These are phyloP conservation scores for Denticeps clupeoides DNA, from an alignment of 2,797 vertebrate species.

Conservation along the genomic window DNA sequence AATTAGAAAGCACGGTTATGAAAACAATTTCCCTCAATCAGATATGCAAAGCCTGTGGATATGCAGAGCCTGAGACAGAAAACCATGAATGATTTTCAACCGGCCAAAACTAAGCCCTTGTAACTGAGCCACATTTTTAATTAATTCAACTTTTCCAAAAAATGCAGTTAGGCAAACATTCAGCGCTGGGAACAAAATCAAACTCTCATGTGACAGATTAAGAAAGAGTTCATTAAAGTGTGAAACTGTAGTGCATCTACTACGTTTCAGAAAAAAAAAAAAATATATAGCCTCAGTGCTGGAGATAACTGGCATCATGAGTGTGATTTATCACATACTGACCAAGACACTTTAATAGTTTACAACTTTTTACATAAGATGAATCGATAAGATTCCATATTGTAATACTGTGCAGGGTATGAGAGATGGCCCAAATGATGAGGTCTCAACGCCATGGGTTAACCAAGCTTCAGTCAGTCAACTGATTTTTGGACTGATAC, in stretches of 20 bases:
- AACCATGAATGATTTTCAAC: conserved; percentile 6
- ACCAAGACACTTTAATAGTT: too few relatives aligned
- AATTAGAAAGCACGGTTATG: not conserved
- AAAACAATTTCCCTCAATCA: conserved; percentile 16
- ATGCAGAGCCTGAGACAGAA: conserved; percentile 14
- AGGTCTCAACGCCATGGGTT: too few relatives aligned
- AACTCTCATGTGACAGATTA: conserved; percentile 34
- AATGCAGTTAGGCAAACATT: conserved; percentile 13
- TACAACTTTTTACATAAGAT: too few relatives aligned
- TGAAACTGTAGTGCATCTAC: conserved; percentile 12
- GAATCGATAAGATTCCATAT: too few relatives aligned
- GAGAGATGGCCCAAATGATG: too few relatives aligned
- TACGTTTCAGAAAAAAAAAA: too few relatives aligned
- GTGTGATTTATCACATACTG: too few relatives aligned
- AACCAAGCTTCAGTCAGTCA: too few relatives aligned
- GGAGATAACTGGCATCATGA: too few relatives aligned
- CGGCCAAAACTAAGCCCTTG: conserved; percentile 28
- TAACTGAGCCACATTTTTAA: conserved; percentile 26
- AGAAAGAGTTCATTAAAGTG: conserved; percentile 36
- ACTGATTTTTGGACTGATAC: not conserved
- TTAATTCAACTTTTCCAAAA: conserved; percentile 24
- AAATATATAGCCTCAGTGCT: too few relatives aligned
- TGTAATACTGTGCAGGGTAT: too few relatives aligned
- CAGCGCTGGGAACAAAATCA: conserved; percentile 18
- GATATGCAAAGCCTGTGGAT: not conserved